Conservation (phyloP, 2,888 invertebrate genomes). For the Chalcosyrphus nemorum region DNA sequence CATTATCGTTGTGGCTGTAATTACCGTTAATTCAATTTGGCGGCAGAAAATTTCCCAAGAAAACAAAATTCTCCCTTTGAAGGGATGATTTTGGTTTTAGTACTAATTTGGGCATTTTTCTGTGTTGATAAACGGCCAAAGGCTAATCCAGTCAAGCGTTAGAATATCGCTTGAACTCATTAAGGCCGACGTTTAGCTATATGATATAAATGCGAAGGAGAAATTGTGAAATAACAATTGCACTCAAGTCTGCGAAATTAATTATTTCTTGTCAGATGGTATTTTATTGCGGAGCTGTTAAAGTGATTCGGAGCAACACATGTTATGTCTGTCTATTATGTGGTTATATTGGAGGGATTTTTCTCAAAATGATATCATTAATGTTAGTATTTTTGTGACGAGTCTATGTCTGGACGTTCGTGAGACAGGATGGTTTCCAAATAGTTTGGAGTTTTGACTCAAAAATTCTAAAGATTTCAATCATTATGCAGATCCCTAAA, state of each 20-base stretch:
- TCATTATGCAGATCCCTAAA: too few species aligned
- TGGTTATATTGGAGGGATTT: too few species aligned
- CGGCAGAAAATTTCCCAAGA: background rate
- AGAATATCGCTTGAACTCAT: conserved; percentile 2
- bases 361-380: background rate
- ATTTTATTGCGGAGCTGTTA: background rate
- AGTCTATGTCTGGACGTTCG: too few species aligned
- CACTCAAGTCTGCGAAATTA: conserved; percentile 1
- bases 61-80: background rate
- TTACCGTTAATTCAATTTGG: conserved; percentile 46
- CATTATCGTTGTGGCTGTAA: conserved; percentile 25
- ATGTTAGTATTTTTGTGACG: background rate
- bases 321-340: background rate
- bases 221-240: background rate
- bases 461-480: too few species aligned
- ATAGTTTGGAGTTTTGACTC: too few species aligned
- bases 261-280: conserved; percentile 13
- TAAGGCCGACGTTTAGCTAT: background rate
- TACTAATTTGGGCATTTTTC: background rate
- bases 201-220: background rate
- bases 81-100: background rate
- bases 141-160: background rate
- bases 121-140: background rate
- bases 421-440: too few species aligned
- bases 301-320: background rate